These are phyloP conservation scores for Marcusenius ussheri DNA, from an alignment of 2,113 vertebrate species.

Conservation along the genomic window DNA sequence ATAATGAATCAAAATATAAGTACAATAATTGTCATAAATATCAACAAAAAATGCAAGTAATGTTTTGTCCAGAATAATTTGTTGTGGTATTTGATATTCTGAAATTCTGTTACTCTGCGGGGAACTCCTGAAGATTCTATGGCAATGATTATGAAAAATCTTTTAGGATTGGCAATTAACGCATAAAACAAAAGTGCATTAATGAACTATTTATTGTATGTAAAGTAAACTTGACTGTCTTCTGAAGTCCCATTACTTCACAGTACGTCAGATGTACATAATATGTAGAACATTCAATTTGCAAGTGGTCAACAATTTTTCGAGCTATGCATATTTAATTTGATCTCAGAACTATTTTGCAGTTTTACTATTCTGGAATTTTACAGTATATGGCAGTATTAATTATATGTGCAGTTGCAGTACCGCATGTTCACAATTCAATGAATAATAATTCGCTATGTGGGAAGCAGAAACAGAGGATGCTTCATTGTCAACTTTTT, in stretches of 20 bases:
- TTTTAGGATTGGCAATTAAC: not conserved
- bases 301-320: not conserved
- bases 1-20: slow-evolving; percentile 11
- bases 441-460: not conserved
- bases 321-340: not conserved
- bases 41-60: not conserved
- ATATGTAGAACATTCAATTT: not conserved
- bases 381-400: not conserved
- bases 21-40: slow-evolving; percentile 13
- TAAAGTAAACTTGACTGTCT: not conserved
- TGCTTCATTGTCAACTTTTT: not conserved
- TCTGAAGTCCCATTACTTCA: not conserved
- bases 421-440: slow-evolving; percentile 17
- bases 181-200: slow-evolving; percentile 11
- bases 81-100: not conserved
- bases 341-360: not conserved
- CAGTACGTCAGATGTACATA: not conserved
- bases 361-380: not conserved
- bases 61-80: not conserved
- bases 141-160: slow-evolving; percentile 7
- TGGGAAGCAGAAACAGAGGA: not conserved
- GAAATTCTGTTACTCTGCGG: not conserved
- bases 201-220: not conserved
- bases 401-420: not conserved
- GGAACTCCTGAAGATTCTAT: not conserved